These are phyloP conservation scores for Synergus gifuensis DNA, from an alignment of 2,888 invertebrate genomes.

Conservation along the genomic window DNA sequence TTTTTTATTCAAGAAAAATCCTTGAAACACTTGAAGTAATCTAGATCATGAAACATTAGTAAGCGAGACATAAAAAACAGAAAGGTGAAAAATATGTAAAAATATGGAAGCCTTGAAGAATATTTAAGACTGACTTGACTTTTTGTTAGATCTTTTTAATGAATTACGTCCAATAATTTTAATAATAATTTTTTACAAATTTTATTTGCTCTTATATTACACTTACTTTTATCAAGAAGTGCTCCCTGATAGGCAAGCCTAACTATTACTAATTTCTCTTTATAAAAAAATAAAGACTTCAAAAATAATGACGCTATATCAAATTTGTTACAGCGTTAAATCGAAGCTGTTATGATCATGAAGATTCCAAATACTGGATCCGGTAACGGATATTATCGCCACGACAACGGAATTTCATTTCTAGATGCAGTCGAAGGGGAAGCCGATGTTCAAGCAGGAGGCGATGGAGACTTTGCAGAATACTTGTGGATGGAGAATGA, in stretches of 20 bases:
- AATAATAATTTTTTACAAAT: background rate
- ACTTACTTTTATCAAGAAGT: too few species aligned
- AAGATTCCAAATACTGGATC: constrained; percentile 76
- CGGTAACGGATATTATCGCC: constrained; percentile 76
- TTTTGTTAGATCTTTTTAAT: background rate
- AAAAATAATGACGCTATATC: constrained; percentile 5
- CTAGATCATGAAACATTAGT: background rate
- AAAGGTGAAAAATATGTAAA: background rate
- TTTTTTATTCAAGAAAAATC: background rate
- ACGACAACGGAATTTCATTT: constrained; percentile 73
- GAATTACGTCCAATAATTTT: background rate
- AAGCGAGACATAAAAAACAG: background rate
- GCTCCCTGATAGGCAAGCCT: too few species aligned
- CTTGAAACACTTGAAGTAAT: background rate
- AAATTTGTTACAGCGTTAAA: constrained; percentile 53
- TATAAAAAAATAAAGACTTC: too few species aligned
- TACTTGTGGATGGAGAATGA: constrained; percentile 98
- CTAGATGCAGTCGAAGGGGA: constrained; percentile 72
- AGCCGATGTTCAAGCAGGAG: constrained; percentile 74
- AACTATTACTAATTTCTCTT: too few species aligned
- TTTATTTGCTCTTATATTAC: background rate
- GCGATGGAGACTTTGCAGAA: constrained; percentile 89
- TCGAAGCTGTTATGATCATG: constrained; percentile 74
- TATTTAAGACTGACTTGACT: background rate
- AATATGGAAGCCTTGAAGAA: background rate